Conservation (phyloP, 2,888 invertebrate genomes). For the Synergus itoensis region DNA sequence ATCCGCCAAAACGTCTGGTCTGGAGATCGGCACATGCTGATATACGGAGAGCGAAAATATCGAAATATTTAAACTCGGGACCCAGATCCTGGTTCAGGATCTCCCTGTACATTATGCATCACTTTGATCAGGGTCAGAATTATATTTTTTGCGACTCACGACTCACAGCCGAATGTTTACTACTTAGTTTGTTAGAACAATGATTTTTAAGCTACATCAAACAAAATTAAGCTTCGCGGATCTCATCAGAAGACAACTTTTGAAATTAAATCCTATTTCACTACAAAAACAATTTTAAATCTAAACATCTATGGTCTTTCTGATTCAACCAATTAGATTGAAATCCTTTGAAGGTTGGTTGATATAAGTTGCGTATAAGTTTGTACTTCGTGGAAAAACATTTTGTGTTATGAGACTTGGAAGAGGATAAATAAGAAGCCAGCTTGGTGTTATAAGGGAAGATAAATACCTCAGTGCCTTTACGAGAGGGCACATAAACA, state of each 20-base stretch:
- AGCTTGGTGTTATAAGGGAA: slow-evolving; percentile 50
- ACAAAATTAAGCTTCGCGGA: no score
- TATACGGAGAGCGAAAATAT: slow-evolving; percentile 43
- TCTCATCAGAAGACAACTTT: no score
- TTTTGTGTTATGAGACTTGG: slow-evolving; percentile 40
- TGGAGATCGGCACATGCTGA: slow-evolving; percentile 43
- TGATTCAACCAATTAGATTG: slow-evolving; percentile 26
- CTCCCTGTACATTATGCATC: slow-evolving; percentile 45
- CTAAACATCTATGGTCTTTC: background rate
- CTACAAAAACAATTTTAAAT: no score
- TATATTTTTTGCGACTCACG: background rate
- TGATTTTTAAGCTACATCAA: no score
- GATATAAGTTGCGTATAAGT: background rate
- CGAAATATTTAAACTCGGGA: slow-evolving; percentile 29
- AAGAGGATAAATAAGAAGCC: slow-evolving; percentile 41
- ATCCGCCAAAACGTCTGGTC: slow-evolving; percentile 44
- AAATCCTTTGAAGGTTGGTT: slow-evolving; percentile 27
- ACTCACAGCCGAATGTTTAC: background rate
- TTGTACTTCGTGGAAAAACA: background rate
- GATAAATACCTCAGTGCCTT: slow-evolving; percentile 64
- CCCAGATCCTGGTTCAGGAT: slow-evolving; percentile 41
- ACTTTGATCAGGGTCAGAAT: slow-evolving; percentile 19
- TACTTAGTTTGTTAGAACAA: background rate
- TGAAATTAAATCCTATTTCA: no score
- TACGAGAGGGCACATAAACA: slow-evolving; percentile 53